These are phyloP conservation scores for Ornithorhynchus anatinus DNA, from an alignment of 2,113 vertebrate species.

Conservation along the genomic window DNA sequence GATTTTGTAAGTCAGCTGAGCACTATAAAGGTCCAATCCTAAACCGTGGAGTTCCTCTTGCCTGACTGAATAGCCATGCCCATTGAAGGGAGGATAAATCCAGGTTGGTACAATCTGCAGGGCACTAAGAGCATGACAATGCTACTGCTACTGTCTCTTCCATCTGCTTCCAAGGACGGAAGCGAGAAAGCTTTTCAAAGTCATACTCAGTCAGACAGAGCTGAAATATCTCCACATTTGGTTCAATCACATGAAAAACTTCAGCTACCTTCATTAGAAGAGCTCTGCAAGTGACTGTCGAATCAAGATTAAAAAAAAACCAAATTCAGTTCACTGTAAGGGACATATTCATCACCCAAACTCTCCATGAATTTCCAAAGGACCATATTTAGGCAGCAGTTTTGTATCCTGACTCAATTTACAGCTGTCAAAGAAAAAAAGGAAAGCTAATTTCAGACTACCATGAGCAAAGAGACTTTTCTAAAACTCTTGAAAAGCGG, in stretches of 20 bases:
- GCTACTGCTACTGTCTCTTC: background rate
- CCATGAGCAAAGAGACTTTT: constrained; percentile 37
- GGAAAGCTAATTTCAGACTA: constrained; percentile 30
- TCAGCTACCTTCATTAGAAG: constrained; percentile 49
- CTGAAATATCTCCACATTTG: constrained; percentile 35
- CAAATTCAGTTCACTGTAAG: background rate
- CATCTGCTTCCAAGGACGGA: constrained; percentile 12
- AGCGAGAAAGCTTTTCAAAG: constrained; percentile 15
- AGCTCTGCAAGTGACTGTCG: constrained; percentile 38
- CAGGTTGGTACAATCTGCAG: constrained; percentile 14
- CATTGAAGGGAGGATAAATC: constrained; percentile 13
- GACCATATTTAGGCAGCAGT: background rate
- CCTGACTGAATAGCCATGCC: background rate
- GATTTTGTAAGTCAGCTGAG: too few relatives aligned
- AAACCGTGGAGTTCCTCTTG: background rate
- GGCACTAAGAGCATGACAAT: background rate
- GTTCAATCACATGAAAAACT: constrained; percentile 49
- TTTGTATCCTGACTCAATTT: constrained; percentile 19
- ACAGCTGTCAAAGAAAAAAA: background rate
- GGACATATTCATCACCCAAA: background rate
- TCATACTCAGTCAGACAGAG: background rate
- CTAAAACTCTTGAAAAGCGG: constrained; percentile 41
- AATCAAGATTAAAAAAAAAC: constrained; percentile 18
- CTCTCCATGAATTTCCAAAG: constrained; percentile 14
- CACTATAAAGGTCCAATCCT: too few relatives aligned